Evolutionary conservation across 2,888 invertebrate genomes (phyloP).

Genomic region (Aromia moschata): DNA sequence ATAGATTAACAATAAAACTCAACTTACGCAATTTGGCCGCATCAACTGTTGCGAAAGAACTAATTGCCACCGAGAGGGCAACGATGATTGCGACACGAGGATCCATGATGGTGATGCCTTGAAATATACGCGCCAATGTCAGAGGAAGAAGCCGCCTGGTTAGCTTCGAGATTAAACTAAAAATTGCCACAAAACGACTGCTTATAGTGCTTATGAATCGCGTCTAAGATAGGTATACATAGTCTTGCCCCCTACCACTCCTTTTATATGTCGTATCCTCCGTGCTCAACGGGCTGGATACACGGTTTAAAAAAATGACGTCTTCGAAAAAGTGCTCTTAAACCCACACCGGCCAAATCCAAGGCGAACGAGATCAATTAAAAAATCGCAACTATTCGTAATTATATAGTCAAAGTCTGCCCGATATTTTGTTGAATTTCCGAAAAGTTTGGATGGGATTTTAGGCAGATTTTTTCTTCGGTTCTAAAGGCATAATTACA

Average conservation of each 20-base stretch:
- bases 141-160: background rate
- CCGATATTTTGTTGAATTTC: too few species aligned
- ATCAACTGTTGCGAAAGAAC: slow-evolving; percentile 5
- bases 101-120: slow-evolving; percentile 2
- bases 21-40: slow-evolving; percentile 25
- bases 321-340: background rate
- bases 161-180: too few species aligned
- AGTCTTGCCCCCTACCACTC: slow-evolving; percentile 16
- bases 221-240: background rate
- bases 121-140: background rate
- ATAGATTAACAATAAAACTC: background rate
- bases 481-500: too few species aligned
- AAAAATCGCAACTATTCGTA: too few species aligned
- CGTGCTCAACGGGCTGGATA: background rate
- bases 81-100: slow-evolving; percentile 12
- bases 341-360: background rate
- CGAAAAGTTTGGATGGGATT: too few species aligned
- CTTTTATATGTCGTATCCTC: slow-evolving; percentile 12
- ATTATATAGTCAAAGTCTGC: too few species aligned
- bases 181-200: too few species aligned
- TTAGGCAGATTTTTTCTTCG: too few species aligned
- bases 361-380: slow-evolving; percentile 9
- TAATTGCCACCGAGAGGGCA: background rate
- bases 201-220: too few species aligned
- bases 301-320: background rate